Conservation (phyloP, 2,888 invertebrate genomes). For the Dasysyrphus albostriatus region DNA sequence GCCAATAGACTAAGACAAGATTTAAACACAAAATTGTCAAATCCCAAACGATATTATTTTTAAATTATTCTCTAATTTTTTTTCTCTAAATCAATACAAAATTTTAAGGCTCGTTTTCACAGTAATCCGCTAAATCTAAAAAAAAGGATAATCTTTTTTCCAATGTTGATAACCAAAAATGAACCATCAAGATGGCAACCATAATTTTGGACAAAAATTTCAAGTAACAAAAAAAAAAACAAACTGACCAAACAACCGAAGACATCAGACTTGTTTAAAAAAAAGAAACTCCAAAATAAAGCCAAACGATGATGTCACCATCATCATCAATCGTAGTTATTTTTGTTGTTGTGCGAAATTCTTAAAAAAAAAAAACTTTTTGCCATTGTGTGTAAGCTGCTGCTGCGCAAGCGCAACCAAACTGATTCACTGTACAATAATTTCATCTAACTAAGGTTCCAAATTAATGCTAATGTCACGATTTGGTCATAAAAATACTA, state of each 20-base stretch:
- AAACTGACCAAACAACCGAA: slow-evolving; percentile 55
- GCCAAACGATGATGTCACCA: slow-evolving; percentile 62
- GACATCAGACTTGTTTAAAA: slow-evolving; percentile 12
- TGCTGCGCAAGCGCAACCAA: slow-evolving; percentile 9
- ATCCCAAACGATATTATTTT: no score
- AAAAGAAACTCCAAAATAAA: slow-evolving; percentile 39
- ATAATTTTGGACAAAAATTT: not conserved
- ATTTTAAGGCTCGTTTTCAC: no score
- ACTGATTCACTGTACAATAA: slow-evolving; percentile 33
- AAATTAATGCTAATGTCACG: slow-evolving; percentile 67
- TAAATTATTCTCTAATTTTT: no score
- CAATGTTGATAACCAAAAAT: not conserved
- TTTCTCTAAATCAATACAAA: no score
- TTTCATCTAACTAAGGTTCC: slow-evolving; percentile 19
- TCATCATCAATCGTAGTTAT: not conserved
- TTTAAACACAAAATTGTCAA: no score
- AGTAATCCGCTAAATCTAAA: not conserved
- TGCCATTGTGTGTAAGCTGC: slow-evolving; percentile 1
- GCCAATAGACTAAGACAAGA: no score
- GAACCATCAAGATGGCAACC: not conserved
- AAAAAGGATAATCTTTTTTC: not conserved
- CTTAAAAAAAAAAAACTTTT: slow-evolving; percentile 31
- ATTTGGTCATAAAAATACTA: slow-evolving; percentile 49
- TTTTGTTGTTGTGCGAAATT: slow-evolving; percentile 25
- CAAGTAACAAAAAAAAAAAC: slow-evolving; percentile 11